These are phyloP conservation scores for Peromyscus californicus DNA, from an alignment of 2,113 vertebrate genomes.

Conservation along the genomic window DNA sequence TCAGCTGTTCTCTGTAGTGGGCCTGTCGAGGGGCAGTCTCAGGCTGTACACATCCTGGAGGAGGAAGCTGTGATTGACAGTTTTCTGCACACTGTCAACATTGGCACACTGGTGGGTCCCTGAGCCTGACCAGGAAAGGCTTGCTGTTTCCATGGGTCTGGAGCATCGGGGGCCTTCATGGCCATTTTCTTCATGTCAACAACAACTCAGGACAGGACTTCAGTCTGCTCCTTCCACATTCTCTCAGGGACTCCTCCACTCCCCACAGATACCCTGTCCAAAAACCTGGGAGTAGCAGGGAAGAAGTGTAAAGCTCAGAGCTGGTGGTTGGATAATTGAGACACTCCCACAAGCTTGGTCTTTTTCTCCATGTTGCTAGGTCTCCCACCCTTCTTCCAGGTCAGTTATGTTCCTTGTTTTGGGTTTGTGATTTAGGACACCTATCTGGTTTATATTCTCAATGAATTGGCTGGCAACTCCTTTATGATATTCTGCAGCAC, in stretches of 20 bases:
- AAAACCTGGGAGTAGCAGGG: background rate
- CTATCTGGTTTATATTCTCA: slow-evolving; percentile 97
- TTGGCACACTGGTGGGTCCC: background rate
- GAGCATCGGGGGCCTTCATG: background rate
- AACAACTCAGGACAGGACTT: background rate
- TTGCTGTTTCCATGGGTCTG: background rate
- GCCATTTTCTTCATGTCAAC: background rate
- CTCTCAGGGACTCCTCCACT: too few relatives aligned
- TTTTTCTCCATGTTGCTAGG: background rate
- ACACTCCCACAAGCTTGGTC: background rate
- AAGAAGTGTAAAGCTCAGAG: background rate
- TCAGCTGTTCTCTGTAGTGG: too few relatives aligned
- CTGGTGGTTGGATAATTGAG: background rate
- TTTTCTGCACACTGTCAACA: background rate
- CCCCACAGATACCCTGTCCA: background rate
- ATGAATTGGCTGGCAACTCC: slow-evolving; percentile 98
- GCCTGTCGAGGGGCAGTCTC: background rate
- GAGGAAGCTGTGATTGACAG: background rate
- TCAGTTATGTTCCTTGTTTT: slow-evolving; percentile 54
- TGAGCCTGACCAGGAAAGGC: background rate
- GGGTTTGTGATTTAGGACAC: slow-evolving; percentile 91
- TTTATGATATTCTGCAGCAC: slow-evolving; percentile 99
- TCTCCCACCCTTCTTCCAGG: background rate
- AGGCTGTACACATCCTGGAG: background rate
- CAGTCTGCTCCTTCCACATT: background rate